A percentile compares a stretch with the other conserved stretches of the same genome.
phyloP scores from a whole-genome alignment of 1,140 invertebrate species.

The Trachymyrmex cornetzi region DNA sequence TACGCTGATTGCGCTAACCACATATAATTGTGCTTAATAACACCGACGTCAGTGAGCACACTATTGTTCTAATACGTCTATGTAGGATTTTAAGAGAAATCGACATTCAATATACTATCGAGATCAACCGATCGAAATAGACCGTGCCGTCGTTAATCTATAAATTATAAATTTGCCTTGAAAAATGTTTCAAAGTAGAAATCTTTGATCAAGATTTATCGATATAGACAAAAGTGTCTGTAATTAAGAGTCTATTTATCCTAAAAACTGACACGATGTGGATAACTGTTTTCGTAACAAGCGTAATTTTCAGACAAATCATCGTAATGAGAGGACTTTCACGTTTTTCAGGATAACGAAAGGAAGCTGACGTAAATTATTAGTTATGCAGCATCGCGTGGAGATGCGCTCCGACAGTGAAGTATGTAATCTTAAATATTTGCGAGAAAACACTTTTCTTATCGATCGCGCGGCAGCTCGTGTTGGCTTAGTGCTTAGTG shows the following conservation, averaged over 20 bases:
- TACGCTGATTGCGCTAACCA: constrained; percentile 47
- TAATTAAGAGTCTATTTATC: constrained; percentile 2
- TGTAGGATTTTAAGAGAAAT: constrained; percentile 35
- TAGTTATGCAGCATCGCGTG: constrained; percentile 23
- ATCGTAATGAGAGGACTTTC: constrained; percentile 38
- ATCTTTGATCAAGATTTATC: background rate
- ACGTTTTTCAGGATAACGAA: constrained; percentile 16
- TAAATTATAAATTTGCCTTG: background rate
- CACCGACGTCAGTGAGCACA: constrained; percentile 18
- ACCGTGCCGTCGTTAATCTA: constrained; percentile 23
- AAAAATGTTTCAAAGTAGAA: background rate
- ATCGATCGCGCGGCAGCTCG: constrained; percentile 14
- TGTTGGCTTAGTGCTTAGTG: background rate
- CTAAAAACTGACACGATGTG: constrained; percentile 1
- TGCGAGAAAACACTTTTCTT: constrained; percentile 29
- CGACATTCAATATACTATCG: constrained; percentile 15
- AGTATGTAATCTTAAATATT: constrained; percentile 46
- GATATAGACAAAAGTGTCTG: background rate
- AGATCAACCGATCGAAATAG: constrained; percentile 5
- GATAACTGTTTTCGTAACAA: constrained; percentile 22
- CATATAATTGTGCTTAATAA: constrained; percentile 53
- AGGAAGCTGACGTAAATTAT: constrained; percentile 55
- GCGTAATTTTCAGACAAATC: constrained; percentile 29
- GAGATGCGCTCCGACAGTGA: background rate
- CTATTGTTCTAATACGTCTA: constrained; percentile 29